phyloP scores from a whole-genome alignment of 92 coral and sea anemone genomes.

The Heteractis magnifica region DNA sequence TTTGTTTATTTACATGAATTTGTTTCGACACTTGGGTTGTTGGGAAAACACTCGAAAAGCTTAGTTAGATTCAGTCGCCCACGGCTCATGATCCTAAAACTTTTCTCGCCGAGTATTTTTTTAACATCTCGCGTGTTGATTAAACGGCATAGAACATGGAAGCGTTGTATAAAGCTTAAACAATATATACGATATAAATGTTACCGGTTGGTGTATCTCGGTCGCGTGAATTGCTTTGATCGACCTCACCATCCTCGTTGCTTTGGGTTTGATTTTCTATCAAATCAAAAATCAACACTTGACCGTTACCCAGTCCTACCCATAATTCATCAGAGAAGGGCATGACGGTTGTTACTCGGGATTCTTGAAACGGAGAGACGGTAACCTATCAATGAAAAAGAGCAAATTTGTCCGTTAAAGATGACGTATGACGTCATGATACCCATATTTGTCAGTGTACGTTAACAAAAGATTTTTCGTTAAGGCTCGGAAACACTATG shows the following conservation, averaged over 20 bases:
- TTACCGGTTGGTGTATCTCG: constrained; percentile 1
- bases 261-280: constrained; percentile 27
- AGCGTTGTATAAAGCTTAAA: too few species aligned
- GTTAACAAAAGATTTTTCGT: not conserved
- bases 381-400: constrained; percentile 46
- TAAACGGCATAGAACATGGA: too few species aligned
- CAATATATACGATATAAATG: not conserved
- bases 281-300: constrained; percentile 81
- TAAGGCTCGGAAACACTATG: too few species aligned
- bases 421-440: not conserved
- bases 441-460: too few species aligned
- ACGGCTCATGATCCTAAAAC: too few species aligned
- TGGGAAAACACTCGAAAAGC: too few species aligned
- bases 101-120: too few species aligned
- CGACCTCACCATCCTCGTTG: not conserved
- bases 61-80: too few species aligned
- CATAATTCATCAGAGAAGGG: constrained; percentile 75
- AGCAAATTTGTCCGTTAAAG: not conserved
- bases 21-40: too few species aligned
- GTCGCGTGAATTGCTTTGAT: not conserved
- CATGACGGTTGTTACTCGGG: constrained; percentile 76
- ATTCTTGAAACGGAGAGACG: constrained; percentile 78
- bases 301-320: constrained; percentile 94
- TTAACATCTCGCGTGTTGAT: too few species aligned
- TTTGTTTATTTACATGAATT: too few species aligned